These are phyloP conservation scores for Strongylocentrotus purpuratus DNA, from an alignment of 35 echinoderm and acorn worm genomes.

Conservation along the genomic window DNA sequence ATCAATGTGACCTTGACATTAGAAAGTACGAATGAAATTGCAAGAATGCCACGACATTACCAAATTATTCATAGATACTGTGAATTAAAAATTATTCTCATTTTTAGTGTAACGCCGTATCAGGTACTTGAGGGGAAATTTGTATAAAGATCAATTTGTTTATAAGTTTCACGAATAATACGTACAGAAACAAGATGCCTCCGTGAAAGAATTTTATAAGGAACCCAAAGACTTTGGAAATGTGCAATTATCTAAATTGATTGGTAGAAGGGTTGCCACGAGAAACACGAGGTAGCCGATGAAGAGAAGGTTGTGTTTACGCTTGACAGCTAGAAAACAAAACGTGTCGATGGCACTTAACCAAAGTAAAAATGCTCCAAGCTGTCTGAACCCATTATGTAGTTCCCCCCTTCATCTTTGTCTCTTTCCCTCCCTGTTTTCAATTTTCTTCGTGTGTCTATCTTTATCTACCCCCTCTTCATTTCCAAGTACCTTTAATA, in stretches of 20 bases:
- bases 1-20: no score
- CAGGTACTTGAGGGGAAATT: no score
- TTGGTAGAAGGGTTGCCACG: neutral
- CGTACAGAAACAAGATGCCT: neutral
- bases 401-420: neutral
- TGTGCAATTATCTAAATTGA: neutral
- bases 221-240: neutral
- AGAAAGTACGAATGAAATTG: no score
- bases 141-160: no score
- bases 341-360: slow-evolving; percentile 9
- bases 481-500: no score
- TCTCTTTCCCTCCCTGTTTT: neutral
- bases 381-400: neutral
- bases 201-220: neutral
- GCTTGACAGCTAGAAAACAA: neutral
- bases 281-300: neutral
- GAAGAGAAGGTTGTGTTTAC: neutral
- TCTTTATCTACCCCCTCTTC: no score
- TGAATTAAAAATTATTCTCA: no score
- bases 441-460: neutral
- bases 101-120: no score
- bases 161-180: no score
- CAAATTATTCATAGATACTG: no score
- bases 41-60: no score
- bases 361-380: neutral